Evolutionary conservation across 1,140 invertebrate species (phyloP).

Genomic region (Calliphora vicina): DNA sequence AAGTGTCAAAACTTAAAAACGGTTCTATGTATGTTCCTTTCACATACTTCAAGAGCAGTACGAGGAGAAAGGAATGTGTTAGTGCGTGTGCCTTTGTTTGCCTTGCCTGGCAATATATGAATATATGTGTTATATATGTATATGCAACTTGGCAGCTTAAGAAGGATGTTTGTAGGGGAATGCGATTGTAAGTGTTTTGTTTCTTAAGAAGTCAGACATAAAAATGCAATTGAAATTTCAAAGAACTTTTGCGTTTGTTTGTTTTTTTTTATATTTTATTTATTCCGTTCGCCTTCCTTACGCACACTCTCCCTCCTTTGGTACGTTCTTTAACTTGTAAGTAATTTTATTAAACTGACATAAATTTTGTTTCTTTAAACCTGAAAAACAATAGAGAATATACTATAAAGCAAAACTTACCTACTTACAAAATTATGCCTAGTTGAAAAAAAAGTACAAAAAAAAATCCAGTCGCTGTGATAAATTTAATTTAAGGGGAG

Average conservation of each 20-base stretch:
- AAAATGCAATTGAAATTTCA: conserved; percentile 31
- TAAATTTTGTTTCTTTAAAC: conserved; percentile 19
- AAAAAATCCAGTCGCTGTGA: background rate
- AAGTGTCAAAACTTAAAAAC: background rate
- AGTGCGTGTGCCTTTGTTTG: no score
- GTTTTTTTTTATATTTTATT: background rate
- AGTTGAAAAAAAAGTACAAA: background rate
- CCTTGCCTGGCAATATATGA: no score
- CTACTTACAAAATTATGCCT: background rate
- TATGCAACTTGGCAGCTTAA: no score
- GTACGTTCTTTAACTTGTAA: no score
- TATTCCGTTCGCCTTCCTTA: no score
- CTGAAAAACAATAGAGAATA: background rate
- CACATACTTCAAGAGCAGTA: no score
- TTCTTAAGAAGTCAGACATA: conserved; percentile 7
- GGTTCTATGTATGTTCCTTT: no score
- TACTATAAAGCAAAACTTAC: background rate
- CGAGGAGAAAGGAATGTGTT: no score
- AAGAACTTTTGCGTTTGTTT: conserved; percentile 10
- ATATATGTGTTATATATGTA: no score
- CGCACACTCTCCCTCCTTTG: no score
- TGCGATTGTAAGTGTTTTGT: background rate
- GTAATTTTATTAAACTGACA: conserved; percentile 7
- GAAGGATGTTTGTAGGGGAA: no score
- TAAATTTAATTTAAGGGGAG: background rate